These are phyloP conservation scores for Morus bassanus DNA, from an alignment of 2,797 vertebrate species.

Conservation along the genomic window DNA sequence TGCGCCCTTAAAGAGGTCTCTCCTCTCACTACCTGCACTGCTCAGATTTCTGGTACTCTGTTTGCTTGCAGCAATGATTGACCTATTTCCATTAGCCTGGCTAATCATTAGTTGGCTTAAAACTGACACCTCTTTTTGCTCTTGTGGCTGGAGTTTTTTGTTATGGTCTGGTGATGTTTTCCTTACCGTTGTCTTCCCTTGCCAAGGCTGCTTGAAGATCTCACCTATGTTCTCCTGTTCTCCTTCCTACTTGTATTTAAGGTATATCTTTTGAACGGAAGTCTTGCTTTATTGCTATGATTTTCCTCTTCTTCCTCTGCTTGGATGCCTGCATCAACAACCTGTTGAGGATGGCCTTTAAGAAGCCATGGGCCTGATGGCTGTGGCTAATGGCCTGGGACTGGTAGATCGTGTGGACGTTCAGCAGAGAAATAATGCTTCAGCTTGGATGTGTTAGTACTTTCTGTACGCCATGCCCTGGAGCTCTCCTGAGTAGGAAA, in stretches of 20 bases:
- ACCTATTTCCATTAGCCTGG: conserved; percentile 55
- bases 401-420: background rate
- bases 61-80: conserved; percentile 62
- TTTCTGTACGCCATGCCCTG: background rate
- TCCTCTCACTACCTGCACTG: background rate
- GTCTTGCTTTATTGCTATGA: background rate
- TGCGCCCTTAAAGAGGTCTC: background rate
- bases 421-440: background rate
- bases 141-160: background rate
- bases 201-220: background rate
- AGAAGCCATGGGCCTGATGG: background rate
- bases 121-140: conserved; percentile 17
- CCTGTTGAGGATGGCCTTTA: background rate
- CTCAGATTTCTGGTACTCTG: conserved; percentile 54
- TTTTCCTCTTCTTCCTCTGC: background rate
- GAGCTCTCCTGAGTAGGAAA: background rate
- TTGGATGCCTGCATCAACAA: background rate
- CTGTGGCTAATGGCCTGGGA: background rate
- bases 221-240: background rate
- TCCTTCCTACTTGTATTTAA: background rate
- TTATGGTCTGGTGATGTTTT: background rate
- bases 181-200: background rate
- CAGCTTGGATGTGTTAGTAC: background rate
- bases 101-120: conserved; percentile 58
- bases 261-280: background rate